Percentiles rank a stretch among this genome's conserved stretches.
phyloP scores from a whole-genome alignment of 2,888 invertebrate species.

The Zeuzera pyrina region DNA sequence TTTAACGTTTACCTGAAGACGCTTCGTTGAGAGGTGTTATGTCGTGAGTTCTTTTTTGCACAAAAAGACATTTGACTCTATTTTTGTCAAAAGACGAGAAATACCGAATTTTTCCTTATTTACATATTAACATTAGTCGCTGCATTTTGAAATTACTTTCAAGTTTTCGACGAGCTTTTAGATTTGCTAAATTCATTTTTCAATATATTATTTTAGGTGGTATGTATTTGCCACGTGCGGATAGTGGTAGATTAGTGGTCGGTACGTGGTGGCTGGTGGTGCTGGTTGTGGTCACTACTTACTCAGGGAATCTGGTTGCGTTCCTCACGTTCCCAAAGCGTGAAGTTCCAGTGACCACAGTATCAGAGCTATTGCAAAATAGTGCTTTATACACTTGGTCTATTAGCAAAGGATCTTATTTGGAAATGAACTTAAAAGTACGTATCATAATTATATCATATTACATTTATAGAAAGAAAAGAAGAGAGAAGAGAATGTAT shows the following conservation, averaged over 20 bases:
- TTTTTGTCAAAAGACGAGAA: background rate
- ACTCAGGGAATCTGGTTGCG: slow-evolving; percentile 93
- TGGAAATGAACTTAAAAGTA: slow-evolving; percentile 74
- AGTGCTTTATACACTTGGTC: slow-evolving; percentile 81
- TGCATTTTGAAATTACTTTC: background rate
- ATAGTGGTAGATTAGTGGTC: slow-evolving; percentile 88
- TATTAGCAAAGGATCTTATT: slow-evolving; percentile 80
- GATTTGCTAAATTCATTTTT: no score
- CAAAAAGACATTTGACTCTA: no score
- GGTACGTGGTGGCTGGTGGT: slow-evolving; percentile 96
- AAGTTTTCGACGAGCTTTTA: background rate
- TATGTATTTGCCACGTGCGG: slow-evolving; percentile 87
- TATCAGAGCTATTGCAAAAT: slow-evolving; percentile 76
- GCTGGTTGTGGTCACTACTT: slow-evolving; percentile 90
- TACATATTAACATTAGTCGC: slow-evolving; percentile 2
- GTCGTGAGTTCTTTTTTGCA: no score
- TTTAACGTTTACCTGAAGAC: no score
- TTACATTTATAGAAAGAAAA: no score
- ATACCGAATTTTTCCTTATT: slow-evolving; percentile 4
- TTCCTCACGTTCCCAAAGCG: slow-evolving; percentile 93
- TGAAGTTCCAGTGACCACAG: slow-evolving; percentile 78
- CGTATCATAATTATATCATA: no score
- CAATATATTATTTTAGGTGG: slow-evolving; percentile 82
- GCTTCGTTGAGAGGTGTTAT: no score
- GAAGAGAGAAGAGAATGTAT: no score